Evolutionary conservation across 2,797 vertebrate genomes (phyloP).

Genomic region (Enteromius paludinosus): DNA sequence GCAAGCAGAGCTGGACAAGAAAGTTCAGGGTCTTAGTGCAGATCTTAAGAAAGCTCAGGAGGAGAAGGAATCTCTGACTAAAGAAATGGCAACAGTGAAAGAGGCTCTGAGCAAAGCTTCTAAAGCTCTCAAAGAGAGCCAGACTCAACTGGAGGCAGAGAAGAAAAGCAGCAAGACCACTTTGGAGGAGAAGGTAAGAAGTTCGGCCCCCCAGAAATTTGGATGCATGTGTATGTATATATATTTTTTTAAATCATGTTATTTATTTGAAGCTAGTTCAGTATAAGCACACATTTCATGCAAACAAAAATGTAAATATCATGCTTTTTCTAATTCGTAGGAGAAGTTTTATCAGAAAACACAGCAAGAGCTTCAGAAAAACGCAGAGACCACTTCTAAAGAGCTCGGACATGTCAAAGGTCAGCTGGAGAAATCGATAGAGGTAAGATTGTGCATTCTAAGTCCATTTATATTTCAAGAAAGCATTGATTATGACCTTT

Average conservation of each 20-base stretch:
- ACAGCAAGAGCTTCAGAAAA: constrained; percentile 85
- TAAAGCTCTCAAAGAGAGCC: constrained; percentile 84
- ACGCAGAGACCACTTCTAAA: constrained; percentile 80
- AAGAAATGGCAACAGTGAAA: constrained; percentile 82
- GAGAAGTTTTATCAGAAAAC: constrained; percentile 88
- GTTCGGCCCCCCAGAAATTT: background rate
- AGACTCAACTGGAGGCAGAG: constrained; percentile 85
- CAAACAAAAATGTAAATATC: background rate
- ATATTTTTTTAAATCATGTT: background rate
- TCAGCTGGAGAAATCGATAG: constrained; percentile 83
- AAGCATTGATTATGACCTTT: background rate
- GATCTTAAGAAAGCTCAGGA: constrained; percentile 81
- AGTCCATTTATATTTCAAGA: background rate
- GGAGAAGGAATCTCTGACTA: constrained; percentile 81
- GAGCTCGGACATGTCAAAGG: constrained; percentile 83
- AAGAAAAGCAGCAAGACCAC: constrained; percentile 81
- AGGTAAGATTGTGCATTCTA: constrained; percentile 74
- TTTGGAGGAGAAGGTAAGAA: constrained; percentile 84
- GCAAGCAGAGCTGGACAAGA: constrained; percentile 81
- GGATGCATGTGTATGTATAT: background rate
- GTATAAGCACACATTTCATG: background rate
- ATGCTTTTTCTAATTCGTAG: constrained; percentile 67
- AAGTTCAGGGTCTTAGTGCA: constrained; percentile 72
- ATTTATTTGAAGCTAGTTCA: background rate
- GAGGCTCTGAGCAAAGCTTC: constrained; percentile 81